Evolutionary conservation across 2,113 vertebrate species (phyloP), one percentile per base, ranked within the genome.

Genomic region (Pedetes capensis): DNA sequence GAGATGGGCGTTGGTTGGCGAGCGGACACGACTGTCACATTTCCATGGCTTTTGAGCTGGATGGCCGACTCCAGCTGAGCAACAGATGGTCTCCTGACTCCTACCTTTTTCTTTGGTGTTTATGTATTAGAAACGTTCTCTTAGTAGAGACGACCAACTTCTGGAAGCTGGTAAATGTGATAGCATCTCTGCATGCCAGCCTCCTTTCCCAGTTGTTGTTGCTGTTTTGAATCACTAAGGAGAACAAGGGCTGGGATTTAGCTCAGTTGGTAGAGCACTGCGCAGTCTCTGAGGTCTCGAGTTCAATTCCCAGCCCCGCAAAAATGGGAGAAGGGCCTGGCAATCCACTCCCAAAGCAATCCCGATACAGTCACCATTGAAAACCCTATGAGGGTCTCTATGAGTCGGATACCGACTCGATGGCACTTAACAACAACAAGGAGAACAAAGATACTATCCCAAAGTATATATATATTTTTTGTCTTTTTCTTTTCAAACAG

Each of bases 401-500:
- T n/a, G n/a, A n/a, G n/a, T n/a, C n/a, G n/a, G n/a, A n/a, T n/a
- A n/a, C n/a, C n/a, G n/a, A n/a, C n/a, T n/a, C n/a, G n/a, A n/a
- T n/a, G n/a, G n/a, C n/a, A n/a, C n/a, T n/a, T n/a, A n/a, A n/a
- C n/a, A n/a, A n/a, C n/a, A n/a, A n/a, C n/a, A n/a, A n/a, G n/a
- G 10, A 63, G 76, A 29, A 91, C n/a, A 53, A 93, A 49, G n/a
- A 23, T 20, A 87, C 47, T 51, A 42, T 34, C 18, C 74, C 57
- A 61, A 90, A 87, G 86, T 53, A 68, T n/a, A 66, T 81, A n/a
- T 47, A 34, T 64, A 64, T 37, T 71, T 86, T 49, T 87, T 74
- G 12, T 47, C 82, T 95, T 76, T 81, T 47, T 34, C 11, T 53
- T 95, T 94, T 90, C n/a, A 63, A 87, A 88, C 47, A 91, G 42